phyloP scores from a whole-genome alignment of 2,888 invertebrate species.

The Odontothrips loti region DNA sequence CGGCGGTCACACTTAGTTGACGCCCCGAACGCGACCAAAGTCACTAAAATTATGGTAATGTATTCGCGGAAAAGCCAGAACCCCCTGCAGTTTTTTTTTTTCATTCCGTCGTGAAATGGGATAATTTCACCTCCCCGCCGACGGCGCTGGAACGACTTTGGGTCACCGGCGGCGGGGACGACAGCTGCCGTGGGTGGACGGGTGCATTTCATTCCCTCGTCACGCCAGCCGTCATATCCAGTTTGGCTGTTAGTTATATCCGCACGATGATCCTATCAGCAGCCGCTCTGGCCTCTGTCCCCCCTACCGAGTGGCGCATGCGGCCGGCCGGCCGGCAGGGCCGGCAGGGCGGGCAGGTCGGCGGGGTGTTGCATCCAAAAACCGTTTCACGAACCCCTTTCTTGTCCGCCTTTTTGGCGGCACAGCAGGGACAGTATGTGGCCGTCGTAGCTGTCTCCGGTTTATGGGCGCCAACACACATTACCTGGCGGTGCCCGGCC shows the following conservation, averaged over 20 bases:
- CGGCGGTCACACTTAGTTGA: background rate
- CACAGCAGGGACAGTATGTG: background rate
- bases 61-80: conserved; percentile 16
- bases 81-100: background rate
- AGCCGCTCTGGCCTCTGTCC: too few relatives aligned
- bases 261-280: too few relatives aligned
- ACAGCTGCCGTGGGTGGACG: background rate
- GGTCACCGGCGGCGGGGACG: background rate
- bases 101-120: background rate
- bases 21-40: background rate
- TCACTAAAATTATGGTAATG: conserved; percentile 16
- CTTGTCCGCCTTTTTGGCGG: conserved; percentile 4
- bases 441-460: background rate
- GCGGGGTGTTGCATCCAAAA: background rate
- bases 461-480: conserved; percentile 22
- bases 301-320: too few relatives aligned
- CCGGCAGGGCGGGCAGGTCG: background rate
- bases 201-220: background rate
- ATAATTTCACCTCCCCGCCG: background rate
- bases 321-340: background rate
- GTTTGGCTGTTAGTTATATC: too few relatives aligned
- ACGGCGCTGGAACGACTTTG: background rate
- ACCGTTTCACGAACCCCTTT: background rate
- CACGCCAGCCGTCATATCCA: background rate
- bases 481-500: background rate